Conservation (phyloP, 2,888 invertebrate genomes). For the Macaria liturata region DNA sequence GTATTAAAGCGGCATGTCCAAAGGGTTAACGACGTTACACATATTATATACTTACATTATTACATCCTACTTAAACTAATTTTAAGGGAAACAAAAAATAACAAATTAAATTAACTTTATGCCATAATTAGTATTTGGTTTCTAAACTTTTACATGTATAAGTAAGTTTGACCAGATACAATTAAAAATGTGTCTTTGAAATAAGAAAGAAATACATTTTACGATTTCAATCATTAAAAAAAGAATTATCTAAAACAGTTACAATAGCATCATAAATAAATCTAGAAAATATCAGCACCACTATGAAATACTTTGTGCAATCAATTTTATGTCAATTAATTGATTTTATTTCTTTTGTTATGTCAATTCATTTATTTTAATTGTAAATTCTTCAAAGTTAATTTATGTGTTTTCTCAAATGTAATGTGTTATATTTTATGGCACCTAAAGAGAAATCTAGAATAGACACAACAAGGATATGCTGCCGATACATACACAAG, state of each 20-base stretch:
- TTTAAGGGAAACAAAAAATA: too few species aligned
- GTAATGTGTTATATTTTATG: conserved; percentile 12
- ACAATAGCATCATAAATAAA: conserved; percentile 10
- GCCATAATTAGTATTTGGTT: conserved; percentile 74
- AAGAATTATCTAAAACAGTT: conserved; percentile 2
- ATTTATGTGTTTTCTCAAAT: too few species aligned
- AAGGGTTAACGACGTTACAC: too few species aligned
- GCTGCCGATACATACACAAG: not conserved
- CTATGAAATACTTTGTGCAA: conserved; percentile 1
- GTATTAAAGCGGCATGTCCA: too few species aligned
- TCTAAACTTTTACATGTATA: conserved; percentile 44
- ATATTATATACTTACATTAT: too few species aligned
- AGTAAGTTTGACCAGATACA: conserved; percentile 19
- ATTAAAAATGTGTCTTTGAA: conserved; percentile 16
- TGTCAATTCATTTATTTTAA: not conserved
- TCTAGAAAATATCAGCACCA: conserved; percentile 25
- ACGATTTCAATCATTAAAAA: not conserved
- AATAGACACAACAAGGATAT: not conserved
- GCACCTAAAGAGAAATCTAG: conserved; percentile 18
- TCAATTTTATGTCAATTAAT: not conserved
- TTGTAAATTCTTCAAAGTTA: not conserved
- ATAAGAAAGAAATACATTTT: not conserved
- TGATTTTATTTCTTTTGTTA: not conserved
- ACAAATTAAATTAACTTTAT: too few species aligned
- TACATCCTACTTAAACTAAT: too few species aligned